Evolutionary conservation across 2,113 vertebrate genomes (phyloP), one percentile per base, ranked within the genome.

Genomic region (Hoplias malabaricus): DNA sequence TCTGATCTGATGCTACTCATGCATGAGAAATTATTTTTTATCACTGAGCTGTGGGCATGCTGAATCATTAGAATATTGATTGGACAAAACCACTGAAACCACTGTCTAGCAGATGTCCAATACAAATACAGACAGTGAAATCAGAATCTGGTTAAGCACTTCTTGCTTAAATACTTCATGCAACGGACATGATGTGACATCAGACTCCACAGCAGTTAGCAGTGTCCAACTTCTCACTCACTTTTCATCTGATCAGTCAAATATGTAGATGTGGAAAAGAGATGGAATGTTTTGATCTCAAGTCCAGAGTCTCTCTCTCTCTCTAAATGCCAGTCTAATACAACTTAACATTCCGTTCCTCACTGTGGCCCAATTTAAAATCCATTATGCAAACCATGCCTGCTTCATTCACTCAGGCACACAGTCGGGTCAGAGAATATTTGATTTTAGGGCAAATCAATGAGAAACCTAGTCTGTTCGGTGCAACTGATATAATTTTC

Each of bases 331-430:
- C 66, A 27, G 67, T 67, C 50, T 70, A 71, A 75, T 38, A 82
- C 25, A 75, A 62, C 29, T 21, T 78, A 78, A 62, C 63, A 63
- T 70, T 74, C 70, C 69, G 65, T 75, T 33, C 70, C 27, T 75
- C 54, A 63, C 21, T 53, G 46, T 82, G 70, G 61, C 48, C 76
- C 77, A 53, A 75, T 82, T 82, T 59, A 75, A 78, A 78, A 82
- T 34, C 66, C 70, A 78, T 75, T 78, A 75, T 66, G 75, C 75
- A 78, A 82, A 78, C 76, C 66, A 79, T 43, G 40, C 23, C 77
- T 59, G 73, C 67, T 79, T 71, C 34, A 78, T 82, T 78, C 71
- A 78, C 53, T 76, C 67, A 57, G 34, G 33, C 74, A 43, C n/a
- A 56, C 31, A 16, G 29, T 59, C 6, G 25, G 63, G 69, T 69